These are phyloP conservation scores for Listronotus bonariensis DNA, from an alignment of 1,140 invertebrate genomes.

Conservation along the genomic window DNA sequence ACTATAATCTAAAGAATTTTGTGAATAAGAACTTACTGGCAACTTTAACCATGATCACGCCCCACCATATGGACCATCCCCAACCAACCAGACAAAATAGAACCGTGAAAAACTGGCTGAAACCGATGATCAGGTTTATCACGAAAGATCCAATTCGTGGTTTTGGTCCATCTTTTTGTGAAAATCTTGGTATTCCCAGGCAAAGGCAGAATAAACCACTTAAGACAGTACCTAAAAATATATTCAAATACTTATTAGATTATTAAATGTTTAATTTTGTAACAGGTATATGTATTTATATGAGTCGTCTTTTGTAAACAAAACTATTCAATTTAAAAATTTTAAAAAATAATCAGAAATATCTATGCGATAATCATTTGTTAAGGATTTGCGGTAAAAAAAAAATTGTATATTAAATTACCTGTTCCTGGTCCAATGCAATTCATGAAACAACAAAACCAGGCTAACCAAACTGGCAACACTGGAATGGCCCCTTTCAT, in stretches of 20 bases:
- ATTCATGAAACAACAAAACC: slow-evolving; percentile 86
- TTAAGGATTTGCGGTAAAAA: too few species aligned
- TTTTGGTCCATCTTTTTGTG: slow-evolving; percentile 69
- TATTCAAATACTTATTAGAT: too few species aligned
- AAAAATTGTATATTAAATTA: too few species aligned
- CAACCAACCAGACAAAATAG: slow-evolving; percentile 93
- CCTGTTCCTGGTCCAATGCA: slow-evolving; percentile 84
- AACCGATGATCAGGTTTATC: slow-evolving; percentile 83
- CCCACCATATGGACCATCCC: slow-evolving; percentile 98
- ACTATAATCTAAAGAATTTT: not conserved
- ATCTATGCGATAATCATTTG: too few species aligned
- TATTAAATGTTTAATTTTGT: too few species aligned
- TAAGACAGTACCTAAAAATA: slow-evolving; percentile 80
- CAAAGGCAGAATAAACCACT: slow-evolving; percentile 88
- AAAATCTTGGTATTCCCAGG: slow-evolving; percentile 85
- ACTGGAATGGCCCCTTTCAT: slow-evolving; percentile 90
- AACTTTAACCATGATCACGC: slow-evolving; percentile 82
- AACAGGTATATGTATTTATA: too few species aligned
- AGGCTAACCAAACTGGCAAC: slow-evolving; percentile 79
- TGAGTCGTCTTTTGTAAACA: too few species aligned
- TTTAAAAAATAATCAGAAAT: too few species aligned
- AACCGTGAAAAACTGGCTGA: slow-evolving; percentile 89
- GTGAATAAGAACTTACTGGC: slow-evolving; percentile 65
- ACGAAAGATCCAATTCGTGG: slow-evolving; percentile 76
- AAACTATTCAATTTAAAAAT: too few species aligned